Evolutionary conservation across 2,888 invertebrate genomes (phyloP), one percentile per base, ranked within the genome.

Genomic region (Dione juno): DNA sequence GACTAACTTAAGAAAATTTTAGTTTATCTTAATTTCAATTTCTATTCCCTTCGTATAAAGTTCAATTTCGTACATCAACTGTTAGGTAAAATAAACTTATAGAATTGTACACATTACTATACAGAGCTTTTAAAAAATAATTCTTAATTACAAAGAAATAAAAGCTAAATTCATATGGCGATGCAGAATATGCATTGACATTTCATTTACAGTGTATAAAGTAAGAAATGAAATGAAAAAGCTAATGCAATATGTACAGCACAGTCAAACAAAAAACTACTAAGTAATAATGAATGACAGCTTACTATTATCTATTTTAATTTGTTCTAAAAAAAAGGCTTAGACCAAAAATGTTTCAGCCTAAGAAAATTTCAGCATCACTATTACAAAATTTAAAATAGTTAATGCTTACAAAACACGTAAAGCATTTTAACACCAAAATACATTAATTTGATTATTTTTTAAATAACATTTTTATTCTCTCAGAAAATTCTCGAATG

Each of bases 111-210:
- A 57, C 16, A 37, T 10, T 16, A 16, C n/a, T 35, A 35, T 35
- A 54, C n/a, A 61, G 10, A 61, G 28, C 28, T 61, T 28, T 41
- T 61, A n/a, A 45, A 61, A 59, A 61, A 11, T 14, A n/a, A 45
- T 3, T 43, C 43, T 61, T 54, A 40, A 28, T 6, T 14, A 0
- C 3, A n/a, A 45, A 14, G 14, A 11, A 0, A 45, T 61, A 61
- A 45, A 43, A n/a, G 10, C n/a, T 21, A 28, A 43, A 21, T 43
- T 59, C 10, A 10, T 14, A 11, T 45, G 14, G 28, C 6, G n/a
- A 0, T 7, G 2, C 21, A n/a, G 1, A 45, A 45, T 59, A 3
- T 10, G 43, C 28, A 28, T 45, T 61, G 28, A 61, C 59, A 61
- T 61, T 45, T n/a, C 43, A 21, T 45, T 21, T n/a, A 21, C n/a